Base-by-base conservation (phyloP, 2,113 vertebrate genomes). In the Pelusios castaneus region DNA sequence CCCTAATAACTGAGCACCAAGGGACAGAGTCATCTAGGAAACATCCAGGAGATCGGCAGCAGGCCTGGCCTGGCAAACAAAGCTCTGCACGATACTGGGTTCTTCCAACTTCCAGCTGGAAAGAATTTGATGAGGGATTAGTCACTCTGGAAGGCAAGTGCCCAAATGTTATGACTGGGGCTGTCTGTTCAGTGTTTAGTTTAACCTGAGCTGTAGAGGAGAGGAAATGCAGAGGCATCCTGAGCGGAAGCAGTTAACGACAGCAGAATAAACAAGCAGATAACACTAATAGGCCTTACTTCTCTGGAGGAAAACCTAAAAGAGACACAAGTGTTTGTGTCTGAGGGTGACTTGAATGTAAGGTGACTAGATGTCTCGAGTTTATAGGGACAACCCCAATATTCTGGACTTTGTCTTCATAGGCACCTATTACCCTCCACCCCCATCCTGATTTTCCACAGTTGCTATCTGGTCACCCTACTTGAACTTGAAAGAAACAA, bases 211-310 rank as follows among this genome's bases (percentile, higher is more conserved):
- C 96, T 95, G 90, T 79, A 94, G 91, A 92, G 81, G 86, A 94
- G 96, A 97, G 5, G 89, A 90, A 97, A 94, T 47, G 89, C 96
- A 97, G 95, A 93, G 95, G 90, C 91, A 88, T 70, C 85, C 52
- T 92, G 95, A 85, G 94, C 95, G 95, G 96, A 96, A 97, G 97
- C 94, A 94, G 95, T 97, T 94, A 96, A 91, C 95, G 92, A 92
- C 94, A 80, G 88, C 96, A 96, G 93, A 84, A 95, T 88, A 95
- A 96, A 97, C 94, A 96, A 76, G 89, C 89, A 84, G 95, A 94
- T n/a, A 93, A 89, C 94, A 85, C 94, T 89, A 90, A 95, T 94
- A 97, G 95, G 89, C 89, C 60, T 29, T 79, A 90, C 92, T 91
- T 97, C 94, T 84, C 95, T 84, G 88, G 82, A 95, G 95, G 84